Evolutionary conservation across 1,140 invertebrate genomes (phyloP), one percentile per base, ranked within the genome.

Genomic region (Ceratina calcarata): DNA sequence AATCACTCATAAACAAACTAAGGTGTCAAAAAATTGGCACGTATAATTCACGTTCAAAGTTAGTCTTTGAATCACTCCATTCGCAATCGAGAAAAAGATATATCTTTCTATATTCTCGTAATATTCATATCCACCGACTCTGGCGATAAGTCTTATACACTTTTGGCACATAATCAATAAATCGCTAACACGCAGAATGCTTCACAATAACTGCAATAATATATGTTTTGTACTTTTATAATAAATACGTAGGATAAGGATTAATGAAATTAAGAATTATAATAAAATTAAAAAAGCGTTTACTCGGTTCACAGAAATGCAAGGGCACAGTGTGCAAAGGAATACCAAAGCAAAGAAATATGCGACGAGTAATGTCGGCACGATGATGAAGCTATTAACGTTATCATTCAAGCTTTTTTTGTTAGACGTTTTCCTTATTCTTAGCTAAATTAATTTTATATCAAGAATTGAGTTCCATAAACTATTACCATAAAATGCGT

Each of bases 181-280:
- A 80, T 71, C 66, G 58, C 78, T 81, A 86, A 81, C 62, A 60
- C 74, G 80, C 60, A 86, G 81, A 84, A 77, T 86, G 85, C 78
- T 87, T 84, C 51, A 85, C 60, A 60, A 68, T 86, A 68, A 87
- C 71, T 84, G 57, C 60, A 72, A 77, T 78, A 78, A 86, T 79
- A 80, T 92, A 92, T 89, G 82, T 93, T 93, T 93, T 92, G 88
- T 92, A 93, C 90, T 92, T 93, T 93, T 93, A 88, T 91, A 92
- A 78, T 86, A 87, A 88, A 90, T 74, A 80, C 45, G 10, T 87
- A 90, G 65, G 66, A 55, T 87, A 87, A 82, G 76, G 51, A n/a
- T 66, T 68, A 24, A 45, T 22, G 74, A n/a, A 49, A 60, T 32
- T 24, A 61, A 20, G 53, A 57, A 65, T 70, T 13, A 61, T 62